Evolutionary conservation across 2,888 invertebrate genomes (phyloP).

Genomic region (Rugalucina vietnamica): DNA sequence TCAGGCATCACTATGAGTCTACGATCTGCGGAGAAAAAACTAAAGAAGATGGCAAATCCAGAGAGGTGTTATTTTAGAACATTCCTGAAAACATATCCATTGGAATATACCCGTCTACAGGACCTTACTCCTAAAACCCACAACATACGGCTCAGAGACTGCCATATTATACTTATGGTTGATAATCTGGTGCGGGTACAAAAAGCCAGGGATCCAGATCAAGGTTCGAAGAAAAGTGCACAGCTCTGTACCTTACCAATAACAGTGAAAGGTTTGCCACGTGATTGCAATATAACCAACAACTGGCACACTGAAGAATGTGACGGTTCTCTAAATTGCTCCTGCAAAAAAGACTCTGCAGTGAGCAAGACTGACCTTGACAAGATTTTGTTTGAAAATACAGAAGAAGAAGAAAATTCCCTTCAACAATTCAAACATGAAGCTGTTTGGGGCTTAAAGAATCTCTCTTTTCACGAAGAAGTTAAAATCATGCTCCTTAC

Average conservation of each 20-base stretch:
- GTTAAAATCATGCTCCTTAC: not conserved
- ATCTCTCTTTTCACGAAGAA: not conserved
- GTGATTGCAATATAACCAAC: not conserved
- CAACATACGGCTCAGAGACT: not conserved
- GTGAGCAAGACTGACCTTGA: not conserved
- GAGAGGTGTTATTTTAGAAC: not conserved
- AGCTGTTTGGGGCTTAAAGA: not conserved
- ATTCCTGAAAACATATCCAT: not conserved
- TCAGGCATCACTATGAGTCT: not conserved
- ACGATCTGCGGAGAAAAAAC: not conserved
- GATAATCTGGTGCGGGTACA: not conserved
- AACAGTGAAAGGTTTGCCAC: not conserved
- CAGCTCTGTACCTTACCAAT: not conserved
- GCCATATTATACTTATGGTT: not conserved
- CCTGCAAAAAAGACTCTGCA: not conserved
- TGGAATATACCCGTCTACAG: not conserved
- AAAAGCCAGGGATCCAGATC: not conserved
- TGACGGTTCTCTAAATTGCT: not conserved
- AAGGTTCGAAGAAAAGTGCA: not conserved
- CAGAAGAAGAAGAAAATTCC: not conserved
- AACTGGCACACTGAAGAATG: not conserved
- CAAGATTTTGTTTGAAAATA: not conserved
- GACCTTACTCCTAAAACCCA: not conserved
- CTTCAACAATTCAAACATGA: not conserved
- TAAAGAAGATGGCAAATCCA: not conserved